These are phyloP conservation scores for Leptarthrus brevirostris DNA, from an alignment of 2,888 invertebrate genomes.

Conservation along the genomic window DNA sequence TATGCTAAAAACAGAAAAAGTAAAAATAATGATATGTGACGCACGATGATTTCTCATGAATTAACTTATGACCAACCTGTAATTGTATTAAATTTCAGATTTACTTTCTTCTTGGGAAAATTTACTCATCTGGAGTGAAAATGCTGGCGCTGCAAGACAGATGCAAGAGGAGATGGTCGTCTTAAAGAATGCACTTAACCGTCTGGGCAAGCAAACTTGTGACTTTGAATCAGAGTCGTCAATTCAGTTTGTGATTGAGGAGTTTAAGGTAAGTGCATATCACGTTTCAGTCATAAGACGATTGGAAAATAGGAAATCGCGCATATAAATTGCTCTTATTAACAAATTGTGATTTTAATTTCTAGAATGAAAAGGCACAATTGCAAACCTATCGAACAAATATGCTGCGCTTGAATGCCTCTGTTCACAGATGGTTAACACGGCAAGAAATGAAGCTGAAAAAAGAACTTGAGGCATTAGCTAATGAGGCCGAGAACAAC, in stretches of 20 bases:
- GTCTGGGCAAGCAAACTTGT: constrained; percentile 61
- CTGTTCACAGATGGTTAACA: constrained; percentile 68
- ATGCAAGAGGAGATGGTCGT: constrained; percentile 67
- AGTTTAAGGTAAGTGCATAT: constrained; percentile 62
- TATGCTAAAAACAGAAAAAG: not conserved
- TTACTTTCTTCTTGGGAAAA: constrained; percentile 67
- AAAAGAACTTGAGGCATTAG: constrained; percentile 60
- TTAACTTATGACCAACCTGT: constrained; percentile 35
- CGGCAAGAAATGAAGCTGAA: constrained; percentile 66
- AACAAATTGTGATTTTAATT: constrained; percentile 49
- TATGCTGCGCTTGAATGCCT: constrained; percentile 67
- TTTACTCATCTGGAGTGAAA: constrained; percentile 67
- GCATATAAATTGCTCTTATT: constrained; percentile 9
- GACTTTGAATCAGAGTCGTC: constrained; percentile 66
- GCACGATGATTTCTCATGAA: constrained; percentile 39
- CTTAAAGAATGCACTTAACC: constrained; percentile 63
- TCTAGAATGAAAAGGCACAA: constrained; percentile 65
- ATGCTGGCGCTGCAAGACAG: constrained; percentile 66
- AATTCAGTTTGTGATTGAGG: constrained; percentile 66
- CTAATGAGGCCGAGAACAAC: constrained; percentile 57
- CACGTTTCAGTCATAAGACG: not conserved
- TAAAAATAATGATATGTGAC: constrained; percentile 13
- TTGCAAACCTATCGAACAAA: constrained; percentile 66
- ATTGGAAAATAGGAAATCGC: not conserved
- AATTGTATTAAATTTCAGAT: constrained; percentile 59